phyloP scores from a whole-genome alignment of 1,140 invertebrate genomes.

The Drosophila sechellia region DNA sequence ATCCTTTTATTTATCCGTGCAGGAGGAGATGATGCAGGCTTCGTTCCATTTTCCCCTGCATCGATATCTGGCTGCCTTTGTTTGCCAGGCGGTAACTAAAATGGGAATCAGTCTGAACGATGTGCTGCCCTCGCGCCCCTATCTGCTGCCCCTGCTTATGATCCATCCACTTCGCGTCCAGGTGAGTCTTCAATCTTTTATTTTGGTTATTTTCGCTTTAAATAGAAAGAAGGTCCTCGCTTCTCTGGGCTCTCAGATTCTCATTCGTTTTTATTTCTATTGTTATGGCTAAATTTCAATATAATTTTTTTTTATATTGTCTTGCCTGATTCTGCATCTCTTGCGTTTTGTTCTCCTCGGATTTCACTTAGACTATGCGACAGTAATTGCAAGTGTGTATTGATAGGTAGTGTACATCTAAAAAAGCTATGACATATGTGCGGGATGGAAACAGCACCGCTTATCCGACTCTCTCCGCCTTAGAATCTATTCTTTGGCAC shows the following conservation, averaged over 20 bases:
- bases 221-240: not conserved
- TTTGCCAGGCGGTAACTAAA: constrained; percentile 94
- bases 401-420: constrained; percentile 45
- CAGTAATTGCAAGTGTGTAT: constrained; percentile 24
- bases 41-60: constrained; percentile 98
- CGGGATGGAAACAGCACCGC: not conserved
- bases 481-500: constrained; percentile 74
- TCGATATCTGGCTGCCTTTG: constrained; percentile 96
- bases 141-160: constrained; percentile 92
- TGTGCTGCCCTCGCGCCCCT: constrained; percentile 90
- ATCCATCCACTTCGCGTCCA: constrained; percentile 96
- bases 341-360: constrained; percentile 3
- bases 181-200: constrained; percentile 86
- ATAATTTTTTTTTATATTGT: constrained; percentile 31
- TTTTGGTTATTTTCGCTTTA: not conserved
- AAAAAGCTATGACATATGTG: constrained; percentile 70
- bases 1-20: constrained; percentile 5
- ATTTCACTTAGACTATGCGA: constrained; percentile 17
- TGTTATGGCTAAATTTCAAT: constrained; percentile 40
- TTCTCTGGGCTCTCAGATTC: constrained; percentile 20
- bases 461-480: not conserved
- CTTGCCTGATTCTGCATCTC: constrained; percentile 20
- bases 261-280: constrained; percentile 24
- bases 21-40: constrained; percentile 93
- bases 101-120: constrained; percentile 91